These are phyloP conservation scores for Hyla sarda DNA, from an alignment of 2,113 vertebrate species.

Conservation along the genomic window DNA sequence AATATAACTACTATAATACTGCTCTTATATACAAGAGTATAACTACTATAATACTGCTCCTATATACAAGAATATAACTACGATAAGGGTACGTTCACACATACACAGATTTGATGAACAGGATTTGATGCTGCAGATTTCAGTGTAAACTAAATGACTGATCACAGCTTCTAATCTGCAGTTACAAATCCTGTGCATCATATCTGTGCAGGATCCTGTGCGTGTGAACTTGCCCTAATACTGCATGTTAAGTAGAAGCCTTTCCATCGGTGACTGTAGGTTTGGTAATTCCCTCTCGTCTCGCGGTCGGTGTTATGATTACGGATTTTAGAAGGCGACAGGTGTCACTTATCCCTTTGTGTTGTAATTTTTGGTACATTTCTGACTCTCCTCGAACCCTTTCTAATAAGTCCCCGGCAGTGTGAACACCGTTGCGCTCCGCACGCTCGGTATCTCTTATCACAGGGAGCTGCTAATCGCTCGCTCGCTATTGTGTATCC, in stretches of 20 bases:
- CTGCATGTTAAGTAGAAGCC: not conserved
- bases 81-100: too few relatives aligned
- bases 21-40: too few relatives aligned
- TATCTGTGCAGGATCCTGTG: too few relatives aligned
- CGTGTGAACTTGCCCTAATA: not conserved
- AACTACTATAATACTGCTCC: too few relatives aligned
- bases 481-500: not conserved
- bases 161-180: too few relatives aligned
- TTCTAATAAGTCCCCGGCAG: not conserved
- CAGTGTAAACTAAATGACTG: too few relatives aligned
- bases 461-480: not conserved
- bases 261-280: not conserved
- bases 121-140: too few relatives aligned
- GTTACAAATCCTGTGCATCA: too few relatives aligned
- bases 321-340: not conserved
- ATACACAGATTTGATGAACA: too few relatives aligned
- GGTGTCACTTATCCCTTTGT: not conserved
- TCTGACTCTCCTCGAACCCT: not conserved
- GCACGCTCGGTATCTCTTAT: not conserved
- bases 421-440: not conserved
- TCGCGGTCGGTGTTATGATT: not conserved
- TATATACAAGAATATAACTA: too few relatives aligned
- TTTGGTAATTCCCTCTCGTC: not conserved
- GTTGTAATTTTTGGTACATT: not conserved
- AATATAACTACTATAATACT: too few relatives aligned